phyloP scores from a whole-genome alignment of 2,797 vertebrate species.

The Acanthurus leucopareius region DNA sequence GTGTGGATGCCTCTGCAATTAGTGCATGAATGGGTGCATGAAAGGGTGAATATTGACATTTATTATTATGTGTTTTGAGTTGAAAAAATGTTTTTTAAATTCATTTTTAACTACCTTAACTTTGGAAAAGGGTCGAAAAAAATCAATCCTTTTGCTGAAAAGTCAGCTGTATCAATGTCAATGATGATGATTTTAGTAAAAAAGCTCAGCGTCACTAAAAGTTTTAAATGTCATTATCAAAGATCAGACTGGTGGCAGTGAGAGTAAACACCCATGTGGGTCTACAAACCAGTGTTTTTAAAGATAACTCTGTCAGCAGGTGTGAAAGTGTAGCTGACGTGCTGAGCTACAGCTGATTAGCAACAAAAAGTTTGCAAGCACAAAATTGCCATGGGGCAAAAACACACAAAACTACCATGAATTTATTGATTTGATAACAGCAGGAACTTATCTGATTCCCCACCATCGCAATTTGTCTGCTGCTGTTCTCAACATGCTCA shows the following conservation, averaged over 20 bases:
- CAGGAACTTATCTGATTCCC: not conserved
- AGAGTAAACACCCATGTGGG: not conserved
- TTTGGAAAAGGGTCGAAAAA: not conserved
- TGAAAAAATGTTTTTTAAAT: too few relatives aligned
- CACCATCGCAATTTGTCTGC: not conserved
- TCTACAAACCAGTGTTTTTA: not conserved
- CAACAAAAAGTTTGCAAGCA: not conserved
- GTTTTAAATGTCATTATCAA: not conserved
- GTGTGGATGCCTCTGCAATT: too few relatives aligned
- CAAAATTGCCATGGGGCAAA: too few relatives aligned
- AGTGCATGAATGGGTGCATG: too few relatives aligned
- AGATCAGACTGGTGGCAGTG: not conserved
- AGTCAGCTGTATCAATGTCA: not conserved
- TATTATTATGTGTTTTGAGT: too few relatives aligned
- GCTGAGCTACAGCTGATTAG: not conserved
- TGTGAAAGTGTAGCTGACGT: not conserved
- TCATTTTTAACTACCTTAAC: not conserved
- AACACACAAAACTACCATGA: not conserved
- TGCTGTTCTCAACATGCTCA: not conserved
- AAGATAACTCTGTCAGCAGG: not conserved
- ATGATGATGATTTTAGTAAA: too few relatives aligned
- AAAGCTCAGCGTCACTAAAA: not conserved
- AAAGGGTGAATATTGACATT: too few relatives aligned
- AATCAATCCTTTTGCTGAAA: not conserved
- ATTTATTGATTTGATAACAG: not conserved